These are phyloP conservation scores for Apodemus sylvaticus DNA, from an alignment of 2,113 vertebrate species.

Conservation along the genomic window DNA sequence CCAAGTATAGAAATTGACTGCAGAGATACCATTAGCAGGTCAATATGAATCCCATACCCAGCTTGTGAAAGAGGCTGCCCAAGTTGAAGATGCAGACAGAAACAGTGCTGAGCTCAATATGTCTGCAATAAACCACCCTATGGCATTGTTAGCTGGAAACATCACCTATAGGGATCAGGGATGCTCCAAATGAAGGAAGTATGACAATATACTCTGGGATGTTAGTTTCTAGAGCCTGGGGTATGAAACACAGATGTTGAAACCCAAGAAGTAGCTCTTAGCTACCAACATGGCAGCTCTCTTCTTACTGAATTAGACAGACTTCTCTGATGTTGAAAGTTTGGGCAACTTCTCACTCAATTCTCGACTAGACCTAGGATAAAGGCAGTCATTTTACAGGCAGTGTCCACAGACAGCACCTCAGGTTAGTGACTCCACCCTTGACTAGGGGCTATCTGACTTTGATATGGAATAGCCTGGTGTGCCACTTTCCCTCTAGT, in stretches of 20 bases:
- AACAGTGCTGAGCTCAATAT: neutral
- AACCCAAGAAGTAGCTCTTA: fast-evolving
- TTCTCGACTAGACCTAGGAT: neutral
- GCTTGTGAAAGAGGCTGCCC: neutral
- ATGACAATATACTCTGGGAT: neutral
- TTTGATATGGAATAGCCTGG: neutral
- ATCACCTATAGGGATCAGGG: neutral
- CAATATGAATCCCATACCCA: neutral
- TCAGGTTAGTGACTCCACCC: neutral
- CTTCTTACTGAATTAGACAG: neutral
- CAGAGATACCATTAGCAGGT: neutral
- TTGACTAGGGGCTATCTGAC: neutral
- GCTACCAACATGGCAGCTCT: neutral
- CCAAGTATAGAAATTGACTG: neutral
- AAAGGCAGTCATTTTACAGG: neutral
- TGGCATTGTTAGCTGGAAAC: neutral
- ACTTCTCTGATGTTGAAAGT: neutral
- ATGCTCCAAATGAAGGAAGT: neutral
- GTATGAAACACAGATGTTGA: neutral
- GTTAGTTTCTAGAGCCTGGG: neutral
- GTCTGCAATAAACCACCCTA: no score
- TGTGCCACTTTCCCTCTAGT: neutral
- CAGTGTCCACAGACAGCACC: fast-evolving
- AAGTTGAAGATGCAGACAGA: neutral
- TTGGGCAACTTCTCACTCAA: neutral